phyloP scores from a whole-genome alignment of 2,113 vertebrate species.

The Mus pahari region DNA sequence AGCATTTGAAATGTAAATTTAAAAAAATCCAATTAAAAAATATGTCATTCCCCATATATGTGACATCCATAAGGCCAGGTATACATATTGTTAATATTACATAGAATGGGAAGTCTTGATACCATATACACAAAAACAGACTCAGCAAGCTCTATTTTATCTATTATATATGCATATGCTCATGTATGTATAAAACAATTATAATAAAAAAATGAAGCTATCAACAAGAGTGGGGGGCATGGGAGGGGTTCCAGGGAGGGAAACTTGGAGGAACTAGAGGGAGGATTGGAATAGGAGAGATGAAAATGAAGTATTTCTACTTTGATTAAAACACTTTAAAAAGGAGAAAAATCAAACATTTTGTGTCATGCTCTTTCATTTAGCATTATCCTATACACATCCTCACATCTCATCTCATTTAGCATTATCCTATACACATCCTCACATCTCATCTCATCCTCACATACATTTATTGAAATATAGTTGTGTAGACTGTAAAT shows the following conservation, averaged over 20 bases:
- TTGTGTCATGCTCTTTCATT: background rate
- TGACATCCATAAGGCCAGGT: background rate
- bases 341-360: background rate
- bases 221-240: background rate
- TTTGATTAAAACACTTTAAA: background rate
- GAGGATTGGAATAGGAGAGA: background rate
- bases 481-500: background rate
- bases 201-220: background rate
- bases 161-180: background rate
- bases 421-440: background rate
- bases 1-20: too few relatives aligned
- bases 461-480: background rate
- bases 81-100: background rate
- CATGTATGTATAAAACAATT: background rate
- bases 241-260: background rate
- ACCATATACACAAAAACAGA: background rate
- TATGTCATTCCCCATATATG: background rate
- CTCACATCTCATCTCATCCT: slow-evolving; percentile 31
- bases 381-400: background rate
- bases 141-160: background rate
- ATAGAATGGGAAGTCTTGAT: background rate
- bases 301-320: background rate
- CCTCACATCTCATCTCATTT: slow-evolving; percentile 37
- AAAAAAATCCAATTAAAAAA: background rate
- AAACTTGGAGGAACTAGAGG: background rate